Conservation (phyloP, 2,797 vertebrate genomes). For the Crypturellus tataupa region DNA sequence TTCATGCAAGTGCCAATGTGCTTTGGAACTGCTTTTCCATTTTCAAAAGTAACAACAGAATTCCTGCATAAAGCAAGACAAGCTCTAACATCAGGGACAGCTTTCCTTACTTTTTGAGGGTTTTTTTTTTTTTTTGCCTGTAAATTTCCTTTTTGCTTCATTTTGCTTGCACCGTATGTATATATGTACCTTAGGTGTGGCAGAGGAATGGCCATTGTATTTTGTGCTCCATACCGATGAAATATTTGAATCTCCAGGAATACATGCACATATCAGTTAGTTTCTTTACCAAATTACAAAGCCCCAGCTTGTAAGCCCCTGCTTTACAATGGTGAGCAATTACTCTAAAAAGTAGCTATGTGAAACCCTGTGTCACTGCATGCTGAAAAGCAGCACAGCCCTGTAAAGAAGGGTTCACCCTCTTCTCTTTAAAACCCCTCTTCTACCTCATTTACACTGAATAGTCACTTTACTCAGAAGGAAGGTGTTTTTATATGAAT, state of each 20-base stretch:
- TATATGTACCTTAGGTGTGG: background rate
- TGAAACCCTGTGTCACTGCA: background rate
- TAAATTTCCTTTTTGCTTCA: slow-evolving; percentile 47
- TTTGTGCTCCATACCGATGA: slow-evolving; percentile 29
- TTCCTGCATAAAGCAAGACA: slow-evolving; percentile 81
- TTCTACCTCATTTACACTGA: background rate
- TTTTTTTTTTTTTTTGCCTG: background rate
- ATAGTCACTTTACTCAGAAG: background rate
- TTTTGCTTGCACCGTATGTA: background rate
- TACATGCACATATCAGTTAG: slow-evolving; percentile 7
- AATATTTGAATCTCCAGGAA: slow-evolving; percentile 45
- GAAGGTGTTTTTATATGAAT: background rate
- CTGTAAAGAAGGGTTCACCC: background rate
- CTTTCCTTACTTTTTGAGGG: slow-evolving; percentile 19
- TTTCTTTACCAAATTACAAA: slow-evolving; percentile 61
- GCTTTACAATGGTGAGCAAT: slow-evolving; percentile 37
- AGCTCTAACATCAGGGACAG: slow-evolving; percentile 70
- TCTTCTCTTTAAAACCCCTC: background rate
- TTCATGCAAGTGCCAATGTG: slow-evolving; percentile 80
- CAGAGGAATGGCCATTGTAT: background rate
- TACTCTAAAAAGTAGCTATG: slow-evolving; percentile 41
- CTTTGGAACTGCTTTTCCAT: slow-evolving; percentile 82
- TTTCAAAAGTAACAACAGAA: slow-evolving; percentile 85
- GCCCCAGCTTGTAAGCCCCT: slow-evolving; percentile 47
- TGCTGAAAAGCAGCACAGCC: background rate